Base-by-base conservation (phyloP, 1,140 invertebrate genomes). In the Microplitis demolitor region DNA sequence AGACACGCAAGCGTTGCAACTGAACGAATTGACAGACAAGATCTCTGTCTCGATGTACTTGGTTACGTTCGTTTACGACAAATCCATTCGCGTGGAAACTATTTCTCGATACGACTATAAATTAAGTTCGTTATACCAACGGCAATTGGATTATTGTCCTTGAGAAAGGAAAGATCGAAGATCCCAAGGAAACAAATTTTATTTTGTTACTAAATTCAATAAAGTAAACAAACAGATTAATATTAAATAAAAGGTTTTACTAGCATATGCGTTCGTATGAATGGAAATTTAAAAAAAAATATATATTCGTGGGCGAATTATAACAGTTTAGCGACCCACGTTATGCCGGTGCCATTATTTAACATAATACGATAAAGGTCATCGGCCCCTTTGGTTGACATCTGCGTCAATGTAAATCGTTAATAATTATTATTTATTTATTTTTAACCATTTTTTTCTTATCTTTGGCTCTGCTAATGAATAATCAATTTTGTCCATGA, bases 281-380 rank as follows among this genome's bases (percentile, higher is more conserved):
- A 45, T 45, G 39, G 39, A 45, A n/a, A 63, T 24, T 37, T 13
- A 61, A 24, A 16, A 39, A 37, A 51, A 34, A 13, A 39, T 35
- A 60, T 35, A 35, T 45, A 64, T 62, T 79, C 72, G 80, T 81
- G 76, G 78, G 79, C 75, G 77, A 83, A 84, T 79, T 83, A 79
- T 79, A 82, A 78, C 81, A 83, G 81, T 80, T 81, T 74, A 74
- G 63, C 77, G 45, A 71, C 81, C 80, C 76, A 82, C 82, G 77
- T 77, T 56, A 69, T 75, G 73, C 76, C 77, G 73, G 76, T 72
- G 72, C 78, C 75, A 80, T 81, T 81, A 81, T 73, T 81, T 79
- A 81, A 79, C 76, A 71, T 62, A 79, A 81, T 79, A 79, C 77
- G 73, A 66, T 72, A 75, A 76, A 76, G 78, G 78, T 81, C 74